These are phyloP conservation scores for Erythrolamprus reginae DNA, from an alignment of 2,113 vertebrate species.

Conservation along the genomic window DNA sequence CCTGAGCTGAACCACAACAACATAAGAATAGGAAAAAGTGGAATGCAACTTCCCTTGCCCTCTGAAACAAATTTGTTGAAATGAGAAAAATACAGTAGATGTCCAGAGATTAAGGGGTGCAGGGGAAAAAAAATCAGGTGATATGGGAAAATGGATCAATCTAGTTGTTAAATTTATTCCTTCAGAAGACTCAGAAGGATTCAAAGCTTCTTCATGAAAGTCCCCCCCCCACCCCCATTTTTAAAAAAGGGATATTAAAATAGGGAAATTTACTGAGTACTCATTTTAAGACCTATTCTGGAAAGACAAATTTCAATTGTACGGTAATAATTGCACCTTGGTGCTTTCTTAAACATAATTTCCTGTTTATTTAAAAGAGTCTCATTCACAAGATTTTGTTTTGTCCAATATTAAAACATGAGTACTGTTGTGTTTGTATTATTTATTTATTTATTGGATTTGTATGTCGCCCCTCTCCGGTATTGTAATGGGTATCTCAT, in stretches of 20 bases:
- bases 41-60: neutral
- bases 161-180: neutral
- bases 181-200: neutral
- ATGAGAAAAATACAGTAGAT: neutral
- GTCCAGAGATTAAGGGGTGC: neutral
- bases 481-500: neutral
- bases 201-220: neutral
- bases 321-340: neutral
- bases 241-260: no score
- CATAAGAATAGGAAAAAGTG: conserved; percentile 11
- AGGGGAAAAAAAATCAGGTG: no score
- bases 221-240: no score
- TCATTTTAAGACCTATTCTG: neutral
- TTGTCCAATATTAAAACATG: neutral
- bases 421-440: neutral
- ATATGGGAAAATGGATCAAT: neutral
- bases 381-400: neutral
- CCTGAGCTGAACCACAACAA: no score
- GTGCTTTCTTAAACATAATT: neutral
- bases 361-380: neutral
- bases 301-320: neutral
- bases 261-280: neutral
- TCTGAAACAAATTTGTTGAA: neutral
- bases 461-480: no score
- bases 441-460: no score